Base-by-base conservation (phyloP, 2,888 invertebrate genomes). In the Nomada fabriciana region DNA sequence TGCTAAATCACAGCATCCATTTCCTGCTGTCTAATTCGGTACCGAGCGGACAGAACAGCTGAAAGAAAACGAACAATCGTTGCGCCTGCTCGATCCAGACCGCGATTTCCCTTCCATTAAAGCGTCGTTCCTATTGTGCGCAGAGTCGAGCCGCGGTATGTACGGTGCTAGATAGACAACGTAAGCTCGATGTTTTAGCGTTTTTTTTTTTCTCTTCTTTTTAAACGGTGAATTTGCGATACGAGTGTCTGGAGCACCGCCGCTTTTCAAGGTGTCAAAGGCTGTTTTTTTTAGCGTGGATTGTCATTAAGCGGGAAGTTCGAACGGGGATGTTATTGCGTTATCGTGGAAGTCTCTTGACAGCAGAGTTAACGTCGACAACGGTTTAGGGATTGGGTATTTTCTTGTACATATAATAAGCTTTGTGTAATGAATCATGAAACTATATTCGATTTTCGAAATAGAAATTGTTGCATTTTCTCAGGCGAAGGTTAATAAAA, bases 51-150 rank as follows among this genome's bases (percentile, higher is more conserved):
- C 18, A 23, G 60, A 7, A 43, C 50, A 18, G 20, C 43, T 11
- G 55, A 53, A 70, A 55, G 52, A 75, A 29, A 43, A 70, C 29
- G 63, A 15, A 63, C 61, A 69, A 68, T 67, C 65, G 59, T 61
- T 52, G 42, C 36, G 60, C 42, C 29, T 52, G 53, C 60, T 67
- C 50, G 60, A 73, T 47, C 53, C 18, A n/a, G 15, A 47, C 23
- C 50, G 29, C 55, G 63, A 78, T 78, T 78, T 75, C 74, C 61
- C 47, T 74, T 15, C 47, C 36, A 20, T 63, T 68, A 60, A 74
- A 69, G 53, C 50, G n/a, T 53, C 53, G 42, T 23, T 13, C 23
- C 63, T 4, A 72, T 72, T 72, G 71, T 72, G 25, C 18, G 18
- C 50, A 7, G 13, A 50, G 64, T 13, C 69, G 43, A 0, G 15